A percentile compares a stretch with the other conserved stretches of the same genome.
Evolutionary conservation across 2,113 vertebrate genomes (phyloP).

Genomic region (Pluvianellus socialis): DNA sequence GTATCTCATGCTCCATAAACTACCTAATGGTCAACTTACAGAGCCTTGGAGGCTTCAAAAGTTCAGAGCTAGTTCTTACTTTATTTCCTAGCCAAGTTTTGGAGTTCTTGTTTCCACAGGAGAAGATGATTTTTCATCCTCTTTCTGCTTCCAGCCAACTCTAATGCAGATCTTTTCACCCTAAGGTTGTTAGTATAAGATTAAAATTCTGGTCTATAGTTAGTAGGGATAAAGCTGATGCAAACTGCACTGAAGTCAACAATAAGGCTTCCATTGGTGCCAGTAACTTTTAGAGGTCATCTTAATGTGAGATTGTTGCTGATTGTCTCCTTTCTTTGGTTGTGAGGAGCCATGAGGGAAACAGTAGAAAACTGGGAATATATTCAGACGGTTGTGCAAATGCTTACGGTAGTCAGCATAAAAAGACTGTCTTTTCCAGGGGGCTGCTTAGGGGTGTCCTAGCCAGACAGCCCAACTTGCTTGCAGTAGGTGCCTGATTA

Average conservation of each 20-base stretch:
- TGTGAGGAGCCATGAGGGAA: background rate
- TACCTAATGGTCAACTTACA: background rate
- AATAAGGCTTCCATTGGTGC: background rate
- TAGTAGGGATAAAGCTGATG: background rate
- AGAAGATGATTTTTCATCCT: conserved; percentile 17
- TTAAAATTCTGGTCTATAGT: background rate
- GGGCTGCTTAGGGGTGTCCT: background rate
- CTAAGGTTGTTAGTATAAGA: background rate
- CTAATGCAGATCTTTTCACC: background rate
- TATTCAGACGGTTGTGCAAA: background rate
- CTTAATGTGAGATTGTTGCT: background rate
- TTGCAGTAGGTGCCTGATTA: background rate
- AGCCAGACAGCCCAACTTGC: background rate
- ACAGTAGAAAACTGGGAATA: background rate
- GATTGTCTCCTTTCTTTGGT: background rate
- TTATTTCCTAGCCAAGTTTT: conserved; percentile 33
- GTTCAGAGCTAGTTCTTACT: conserved; percentile 14
- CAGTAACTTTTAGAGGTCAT: background rate
- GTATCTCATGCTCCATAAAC: conserved; percentile 8
- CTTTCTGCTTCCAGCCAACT: background rate
- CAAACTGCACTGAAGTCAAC: background rate
- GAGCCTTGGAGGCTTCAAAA: conserved; percentile 37
- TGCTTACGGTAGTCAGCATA: background rate
- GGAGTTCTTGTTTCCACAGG: background rate
- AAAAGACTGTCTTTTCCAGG: background rate